A percentile compares a stretch with the other conserved stretches of the same genome.
These are phyloP conservation scores for Laticauda laticaudata DNA, from an alignment of 2,113 vertebrate genomes.

Conservation along the genomic window DNA sequence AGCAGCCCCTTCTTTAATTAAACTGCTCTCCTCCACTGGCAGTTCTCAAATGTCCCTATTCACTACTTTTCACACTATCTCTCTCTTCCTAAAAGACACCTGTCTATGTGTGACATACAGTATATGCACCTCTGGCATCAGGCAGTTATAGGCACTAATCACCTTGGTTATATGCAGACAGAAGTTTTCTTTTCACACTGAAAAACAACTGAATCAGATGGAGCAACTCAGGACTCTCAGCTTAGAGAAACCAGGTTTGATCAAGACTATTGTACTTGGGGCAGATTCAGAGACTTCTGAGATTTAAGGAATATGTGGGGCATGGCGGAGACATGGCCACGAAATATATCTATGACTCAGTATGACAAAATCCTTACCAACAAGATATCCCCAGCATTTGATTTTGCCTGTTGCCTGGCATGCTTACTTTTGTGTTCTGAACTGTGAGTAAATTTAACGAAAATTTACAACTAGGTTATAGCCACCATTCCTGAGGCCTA, in stretches of 20 bases:
- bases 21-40: background rate
- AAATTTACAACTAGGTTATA: background rate
- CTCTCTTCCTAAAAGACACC: background rate
- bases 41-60: background rate
- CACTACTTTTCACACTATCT: background rate
- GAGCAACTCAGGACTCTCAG: background rate
- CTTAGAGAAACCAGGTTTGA: background rate
- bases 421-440: background rate
- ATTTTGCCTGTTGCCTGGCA: background rate
- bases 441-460: background rate
- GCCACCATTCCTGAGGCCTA: background rate
- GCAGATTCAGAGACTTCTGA: background rate
- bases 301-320: background rate
- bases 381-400: background rate
- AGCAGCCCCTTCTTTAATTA: background rate
- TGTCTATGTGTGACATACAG: background rate
- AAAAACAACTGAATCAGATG: background rate
- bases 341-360: background rate
- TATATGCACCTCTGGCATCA: background rate
- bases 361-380: background rate
- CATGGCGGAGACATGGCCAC: background rate
- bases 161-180: background rate
- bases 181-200: background rate
- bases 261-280: background rate
- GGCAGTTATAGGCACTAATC: background rate